Evolutionary conservation across 2,888 invertebrate species (phyloP), one percentile per base, ranked within the genome.

Genomic region (Drosophila neutralis): DNA sequence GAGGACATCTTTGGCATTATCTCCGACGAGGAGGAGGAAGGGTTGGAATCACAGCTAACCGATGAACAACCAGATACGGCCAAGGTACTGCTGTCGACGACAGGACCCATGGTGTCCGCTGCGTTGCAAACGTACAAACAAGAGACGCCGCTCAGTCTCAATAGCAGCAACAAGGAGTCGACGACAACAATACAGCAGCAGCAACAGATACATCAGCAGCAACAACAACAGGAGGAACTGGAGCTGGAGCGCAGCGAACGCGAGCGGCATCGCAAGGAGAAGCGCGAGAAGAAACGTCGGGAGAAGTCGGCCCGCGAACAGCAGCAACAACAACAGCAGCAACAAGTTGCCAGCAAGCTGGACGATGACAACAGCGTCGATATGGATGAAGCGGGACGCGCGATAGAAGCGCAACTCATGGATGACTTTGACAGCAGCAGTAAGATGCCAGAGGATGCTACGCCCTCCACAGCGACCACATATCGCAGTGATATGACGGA

Each of bases 1-100:
- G 97, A 97, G 92, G 97, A 97, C 82, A 97, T 97, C 73, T 97
- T 97, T 93, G 97, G 97, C 0, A 96, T 97, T 15, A 94, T 97
- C 71, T 97, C 97, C 1, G 97, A 97, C 87, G 96, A 97, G 82
- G 93, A 93, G 52, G 93, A 93, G 49, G 97, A 97, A 87, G 96
- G 97, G 83, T 92, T 93, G 42, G 93, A 93, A 38, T 89, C 91
- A 1, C 92, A 91, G 35, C 72, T 91, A 13, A 89, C 92, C 0
- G 91, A 91, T 31, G 89, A 88, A 33, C 82, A 69, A 29, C 48
- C 58, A 1, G 86, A 87, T 18, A 62, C 68, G 6, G 38, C 49
- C n/a, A 89, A 91, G 13, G 76, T 78, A 11, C 65, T 76, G n/a
- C 49, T 81, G 7, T 76, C 85, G 31, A 87, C 72, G 4, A 83